Evolutionary conservation across 2,797 vertebrate genomes (phyloP), one percentile per base, ranked within the genome.

Genomic region (Microhierax caerulescens): DNA sequence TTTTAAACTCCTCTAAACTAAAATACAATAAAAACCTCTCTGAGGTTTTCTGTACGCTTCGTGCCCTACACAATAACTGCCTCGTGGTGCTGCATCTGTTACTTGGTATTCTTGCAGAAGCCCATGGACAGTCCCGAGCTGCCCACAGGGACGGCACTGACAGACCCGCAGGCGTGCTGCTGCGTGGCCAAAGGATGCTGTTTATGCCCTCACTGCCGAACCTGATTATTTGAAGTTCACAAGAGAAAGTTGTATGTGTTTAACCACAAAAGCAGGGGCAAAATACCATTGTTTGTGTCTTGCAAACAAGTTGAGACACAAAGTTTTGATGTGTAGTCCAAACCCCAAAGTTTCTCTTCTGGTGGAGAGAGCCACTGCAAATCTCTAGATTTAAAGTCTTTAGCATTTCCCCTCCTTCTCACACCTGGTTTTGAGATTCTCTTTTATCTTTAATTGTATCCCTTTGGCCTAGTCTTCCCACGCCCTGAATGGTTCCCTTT

Each of bases 371-470:
- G 45, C 65, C 3, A 5, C 54, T 86, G 75, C 64, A 80, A 54
- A 75, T 90, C 83, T 93, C 70, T 82, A 80, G 24, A 77, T 94
- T 89, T 87, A 61, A 36, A 1, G 27, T 91, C 4, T 89, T 91
- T 39, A 91, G 86, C 14, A 2, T 87, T 93, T 83, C 75, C 56
- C 86, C 89, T 93, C 75, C 92, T 96, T 86, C 93, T 96, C 57
- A 91, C 89, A 94, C 86, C 96, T 97, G 96, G 91, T 93, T 96
- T 93, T 93, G 94, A 96, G 92, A 85, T 94, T 96, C 91, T 53
- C 92, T 96, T 96, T 96, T 94, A 96, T 95, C 94, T 94, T 96
- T 96, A 96, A 93, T 95, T 89, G 92, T 91, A 96, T 64, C 64
- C 91, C 95, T 96, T 94, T 96, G 81, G 57, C 92, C 86, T 92